These are phyloP conservation scores for Odontamblyopus rebecca DNA, from an alignment of 2,797 vertebrate genomes.

Conservation along the genomic window DNA sequence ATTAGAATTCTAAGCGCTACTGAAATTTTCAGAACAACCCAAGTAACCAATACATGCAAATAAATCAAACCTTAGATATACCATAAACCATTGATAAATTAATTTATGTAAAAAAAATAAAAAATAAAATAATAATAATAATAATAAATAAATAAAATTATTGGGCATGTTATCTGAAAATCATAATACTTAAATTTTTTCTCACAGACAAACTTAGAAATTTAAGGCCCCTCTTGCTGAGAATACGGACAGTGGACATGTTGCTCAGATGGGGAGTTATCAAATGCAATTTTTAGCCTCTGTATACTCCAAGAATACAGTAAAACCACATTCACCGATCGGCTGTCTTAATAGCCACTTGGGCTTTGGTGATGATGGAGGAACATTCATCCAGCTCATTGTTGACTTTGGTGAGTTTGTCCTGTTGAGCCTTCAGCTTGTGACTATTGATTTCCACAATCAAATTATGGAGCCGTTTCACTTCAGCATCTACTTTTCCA, in stretches of 20 bases:
- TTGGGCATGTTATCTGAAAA: too few relatives aligned
- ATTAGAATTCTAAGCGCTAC: too few relatives aligned
- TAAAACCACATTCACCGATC: constrained; percentile 77
- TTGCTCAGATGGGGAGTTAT: too few relatives aligned
- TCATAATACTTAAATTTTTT: too few relatives aligned
- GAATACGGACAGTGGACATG: neutral
- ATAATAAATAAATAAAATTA: too few relatives aligned
- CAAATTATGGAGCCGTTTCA: constrained; percentile 87
- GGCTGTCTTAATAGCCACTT: constrained; percentile 90
- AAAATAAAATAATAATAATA: too few relatives aligned
- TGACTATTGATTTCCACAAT: constrained; percentile 91
- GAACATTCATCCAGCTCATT: constrained; percentile 87
- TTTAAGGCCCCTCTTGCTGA: neutral
- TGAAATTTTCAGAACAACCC: neutral
- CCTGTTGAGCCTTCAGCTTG: constrained; percentile 91
- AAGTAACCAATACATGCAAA: neutral
- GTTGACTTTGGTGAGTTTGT: constrained; percentile 88
- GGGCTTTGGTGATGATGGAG: constrained; percentile 89
- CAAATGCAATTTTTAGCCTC: neutral
- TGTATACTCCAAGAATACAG: neutral
- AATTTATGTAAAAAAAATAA: too few relatives aligned
- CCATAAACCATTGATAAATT: too few relatives aligned
- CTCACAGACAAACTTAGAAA: neutral
- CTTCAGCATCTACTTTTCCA: constrained; percentile 85
- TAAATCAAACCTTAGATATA: too few relatives aligned